These are phyloP conservation scores for Eretmochelys imbricata DNA, from an alignment of 2,113 vertebrate genomes.

Conservation along the genomic window DNA sequence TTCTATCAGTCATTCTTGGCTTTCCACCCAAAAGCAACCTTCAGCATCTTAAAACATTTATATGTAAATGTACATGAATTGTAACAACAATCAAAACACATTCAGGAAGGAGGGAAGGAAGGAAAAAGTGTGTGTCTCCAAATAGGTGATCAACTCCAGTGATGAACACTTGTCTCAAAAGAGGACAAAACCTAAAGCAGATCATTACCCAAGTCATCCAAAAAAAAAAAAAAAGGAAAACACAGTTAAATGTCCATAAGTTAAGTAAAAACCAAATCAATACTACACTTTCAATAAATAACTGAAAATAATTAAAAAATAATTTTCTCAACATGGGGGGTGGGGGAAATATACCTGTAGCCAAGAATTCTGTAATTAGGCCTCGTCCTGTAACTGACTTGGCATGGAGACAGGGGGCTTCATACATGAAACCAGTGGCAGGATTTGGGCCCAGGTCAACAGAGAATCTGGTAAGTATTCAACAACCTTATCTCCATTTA, in stretches of 20 bases:
- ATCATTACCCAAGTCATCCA: too few relatives aligned
- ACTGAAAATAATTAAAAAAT: too few relatives aligned
- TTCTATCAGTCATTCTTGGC: neutral
- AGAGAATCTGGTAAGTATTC: neutral
- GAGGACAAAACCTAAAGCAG: too few relatives aligned
- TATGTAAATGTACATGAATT: neutral
- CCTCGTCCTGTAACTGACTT: too few relatives aligned
- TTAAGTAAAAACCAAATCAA: too few relatives aligned
- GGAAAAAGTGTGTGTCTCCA: neutral
- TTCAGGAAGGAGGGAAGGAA: neutral
- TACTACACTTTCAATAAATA: too few relatives aligned
- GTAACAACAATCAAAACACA: neutral
- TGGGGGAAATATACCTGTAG: too few relatives aligned
- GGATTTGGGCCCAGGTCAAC: neutral
- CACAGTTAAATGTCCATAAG: too few relatives aligned
- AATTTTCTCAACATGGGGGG: too few relatives aligned
- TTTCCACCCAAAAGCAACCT: neutral
- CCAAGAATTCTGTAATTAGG: too few relatives aligned
- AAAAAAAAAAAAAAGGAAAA: too few relatives aligned
- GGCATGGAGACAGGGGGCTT: too few relatives aligned
- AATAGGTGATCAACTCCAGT: neutral
- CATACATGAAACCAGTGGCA: neutral
- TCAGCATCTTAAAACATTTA: neutral
- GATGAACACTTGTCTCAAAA: neutral
- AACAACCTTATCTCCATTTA: neutral